Evolutionary conservation across 2,888 invertebrate genomes (phyloP), one percentile per base, ranked within the genome.

Genomic region (Nezara viridula): DNA sequence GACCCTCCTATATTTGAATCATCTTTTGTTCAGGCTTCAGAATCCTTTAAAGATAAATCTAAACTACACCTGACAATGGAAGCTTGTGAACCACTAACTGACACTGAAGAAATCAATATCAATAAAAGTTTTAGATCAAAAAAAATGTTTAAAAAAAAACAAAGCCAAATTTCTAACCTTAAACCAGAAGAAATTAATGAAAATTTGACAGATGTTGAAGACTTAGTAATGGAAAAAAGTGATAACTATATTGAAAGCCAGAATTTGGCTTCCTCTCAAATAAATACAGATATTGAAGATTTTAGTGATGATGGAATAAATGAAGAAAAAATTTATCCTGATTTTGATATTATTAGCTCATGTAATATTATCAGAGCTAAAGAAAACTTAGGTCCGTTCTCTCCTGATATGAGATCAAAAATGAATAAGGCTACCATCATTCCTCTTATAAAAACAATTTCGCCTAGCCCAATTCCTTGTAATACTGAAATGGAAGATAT

Each of bases 91-190:
- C 92, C 93, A 24, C 91, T 93, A 3, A 94, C 94, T 12, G 94
- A 94, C 91, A 93, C 93, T 5, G 94, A 94, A 91, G 94, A 94
- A 90, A 92, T 94, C 92, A 92, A 91, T 92, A 92, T 10, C 92
- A 86, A 85, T 52, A 86, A 90, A 24, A 89, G 55, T 86, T 77
- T 27, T 16, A 90, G 77, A 49, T 47, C 60, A 10, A 52, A 66
- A 44, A 77, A 60, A 47, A 87, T 88, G 47, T 90, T 88, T 50
- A n/a, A 50, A 52, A 77, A 88, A 47, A 52, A 88, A 52, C n/a
- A 50, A 47, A 37, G n/a, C 12, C 24, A 60, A 55, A 40, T 19
- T 19, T 89, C 90, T 90, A 88, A 90, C 89, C 87, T 91, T 24
- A 86, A 85, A 66, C 86, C 73, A 66, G 66, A 73, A 44, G 86